Evolutionary conservation across 2,113 vertebrate species (phyloP), one percentile per base, ranked within the genome.

Genomic region (Cettia cetti): DNA sequence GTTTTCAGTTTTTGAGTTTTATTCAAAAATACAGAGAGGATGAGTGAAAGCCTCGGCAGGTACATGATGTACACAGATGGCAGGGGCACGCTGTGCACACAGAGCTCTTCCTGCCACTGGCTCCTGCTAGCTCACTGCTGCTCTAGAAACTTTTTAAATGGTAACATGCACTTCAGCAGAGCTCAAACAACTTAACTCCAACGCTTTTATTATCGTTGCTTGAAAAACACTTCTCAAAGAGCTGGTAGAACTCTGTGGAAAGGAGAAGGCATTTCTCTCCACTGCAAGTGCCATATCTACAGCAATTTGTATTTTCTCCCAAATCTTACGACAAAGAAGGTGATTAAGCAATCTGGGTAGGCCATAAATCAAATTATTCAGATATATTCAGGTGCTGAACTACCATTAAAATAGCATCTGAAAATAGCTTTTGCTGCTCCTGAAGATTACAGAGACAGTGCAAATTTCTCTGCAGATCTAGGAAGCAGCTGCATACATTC

Each of bases 41-140:
- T 44, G 31, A 63, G 50, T 12, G 35, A 54, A 81, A 69, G n/a
- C 20, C 68, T 35, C 1, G 1, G 57, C 74, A 78, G 2, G 8
- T 22, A 49, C 10, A 21, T 0, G 0, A 30, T 11, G 39, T 6
- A 20, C 59, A 56, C 10, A 10, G 42, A 31, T 19, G 8, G 61
- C 70, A 79, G 1, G 7, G 16, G 54, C 19, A 26, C 0, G 0
- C n/a, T 15, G 45, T 6, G 15, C 70, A 54, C 16, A 15, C 22
- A 23, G 39, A 72, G 40, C 42, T 47, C 37, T 5, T 24, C 22
- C 14, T 59, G 83, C 26, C 8, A 31, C 14, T 24, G 18, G 1
- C 9, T 30, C 31, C 50, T 68, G 39, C 53, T 37, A 4, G 9
- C 74, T 42, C 64, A 61, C 37, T 30, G 33, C 5, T 39, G 61